Evolutionary conservation across 2,888 invertebrate species (phyloP), one percentile per base, ranked within the genome.

Genomic region (Eupelmus urozonus): DNA sequence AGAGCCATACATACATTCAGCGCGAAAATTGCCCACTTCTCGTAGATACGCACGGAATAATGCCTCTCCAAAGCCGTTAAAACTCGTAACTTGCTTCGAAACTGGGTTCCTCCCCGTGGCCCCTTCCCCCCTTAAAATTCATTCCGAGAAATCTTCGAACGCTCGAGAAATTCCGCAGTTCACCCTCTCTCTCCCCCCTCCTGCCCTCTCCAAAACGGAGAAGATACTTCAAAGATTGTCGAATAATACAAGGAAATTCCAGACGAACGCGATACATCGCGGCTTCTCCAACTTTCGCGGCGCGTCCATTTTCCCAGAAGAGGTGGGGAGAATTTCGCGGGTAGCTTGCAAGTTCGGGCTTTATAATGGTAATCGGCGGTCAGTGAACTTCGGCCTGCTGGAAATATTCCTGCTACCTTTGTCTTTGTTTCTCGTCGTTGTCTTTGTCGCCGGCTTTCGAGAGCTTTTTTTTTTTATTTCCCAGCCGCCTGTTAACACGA

Each of bases 21-120:
- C 18, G 18, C 18, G 53, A 65, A 51, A 49, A 66, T 42, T 51
- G 9, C 18, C 53, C 18, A 34, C 66, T n/a, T 62, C 49, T 18
- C 51, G 49, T 16, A n/a, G n/a, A n/a, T n/a, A n/a, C n/a, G n/a
- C n/a, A n/a, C 40, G 23, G 16, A 29, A 65, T 55, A 65, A 63
- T 57, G 57, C 55, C 65, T 57, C 65, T 49, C 29, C 20, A 55
- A 65, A 72, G 55, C 57, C 69, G 53, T 65, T 65, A 65, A 73
- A 73, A 65, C 73, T 73, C 65, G 27, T 65, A 73, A 65, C 57
- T 73, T 49, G 65, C 73, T 73, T 73, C 40, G 42, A 55, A 73
- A 73, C 57, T 65, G 53, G 20, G 23, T 29, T 59, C 20, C 27
- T 49, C 13, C 16, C 13, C 5, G 9, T 25, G 20, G 23, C 11